Percentiles rank a stretch among this genome's conserved stretches.
Evolutionary conservation across 2,113 vertebrate genomes (phyloP).

Genomic region (Anoura caudifer): DNA sequence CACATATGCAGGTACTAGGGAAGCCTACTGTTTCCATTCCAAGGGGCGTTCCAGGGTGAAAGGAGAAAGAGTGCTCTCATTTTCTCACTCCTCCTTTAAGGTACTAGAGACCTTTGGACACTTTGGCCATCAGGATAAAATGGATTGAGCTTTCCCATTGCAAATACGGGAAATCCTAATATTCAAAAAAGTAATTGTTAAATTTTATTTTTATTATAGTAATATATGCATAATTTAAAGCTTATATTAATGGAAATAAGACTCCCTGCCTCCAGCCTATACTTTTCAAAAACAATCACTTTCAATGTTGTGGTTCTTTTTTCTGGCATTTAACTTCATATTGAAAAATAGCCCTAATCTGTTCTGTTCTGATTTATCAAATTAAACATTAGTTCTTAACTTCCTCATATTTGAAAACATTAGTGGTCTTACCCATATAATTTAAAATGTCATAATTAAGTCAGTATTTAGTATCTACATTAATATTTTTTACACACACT

Average conservation of each 20-base stretch:
- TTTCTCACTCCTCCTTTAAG: neutral
- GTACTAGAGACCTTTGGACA: neutral
- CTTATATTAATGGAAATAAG: neutral
- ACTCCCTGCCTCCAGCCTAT: neutral
- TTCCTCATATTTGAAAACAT: neutral
- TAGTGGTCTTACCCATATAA: neutral
- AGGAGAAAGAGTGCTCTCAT: neutral
- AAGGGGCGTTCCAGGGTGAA: neutral
- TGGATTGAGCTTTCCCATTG: neutral
- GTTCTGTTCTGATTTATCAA: neutral
- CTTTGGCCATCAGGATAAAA: neutral
- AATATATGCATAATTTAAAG: neutral
- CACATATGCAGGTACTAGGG: rapidly evolving
- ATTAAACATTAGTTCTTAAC: neutral
- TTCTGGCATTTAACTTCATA: neutral
- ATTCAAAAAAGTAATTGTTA: neutral
- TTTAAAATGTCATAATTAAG: neutral
- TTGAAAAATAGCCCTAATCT: neutral
- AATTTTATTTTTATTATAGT: neutral
- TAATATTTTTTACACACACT: neutral
- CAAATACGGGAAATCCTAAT: neutral
- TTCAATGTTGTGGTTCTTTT: neutral
- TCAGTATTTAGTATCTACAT: neutral
- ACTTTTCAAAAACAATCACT: neutral
- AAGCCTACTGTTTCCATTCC: neutral